A percentile compares a stretch with the other conserved stretches of the same genome.
These are phyloP conservation scores for Zaprionus taronus DNA, from an alignment of 1,140 invertebrate species.

Conservation along the genomic window DNA sequence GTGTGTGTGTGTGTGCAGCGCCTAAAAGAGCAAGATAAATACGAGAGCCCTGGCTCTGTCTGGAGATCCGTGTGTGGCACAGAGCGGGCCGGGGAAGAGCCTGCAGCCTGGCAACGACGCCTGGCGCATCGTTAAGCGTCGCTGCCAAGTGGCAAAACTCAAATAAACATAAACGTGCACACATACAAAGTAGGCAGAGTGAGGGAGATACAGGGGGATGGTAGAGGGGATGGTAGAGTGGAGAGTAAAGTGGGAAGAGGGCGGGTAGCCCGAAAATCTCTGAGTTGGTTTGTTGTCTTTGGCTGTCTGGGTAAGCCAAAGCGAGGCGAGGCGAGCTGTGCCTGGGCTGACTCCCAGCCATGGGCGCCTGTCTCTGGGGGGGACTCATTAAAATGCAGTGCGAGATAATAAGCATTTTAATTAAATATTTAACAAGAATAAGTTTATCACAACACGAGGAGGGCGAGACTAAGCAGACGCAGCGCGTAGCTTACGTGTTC, in stretches of 20 bases:
- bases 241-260: background rate
- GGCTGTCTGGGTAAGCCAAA: slow-evolving; percentile 32
- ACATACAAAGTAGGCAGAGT: slow-evolving; percentile 32
- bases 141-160: slow-evolving; percentile 82
- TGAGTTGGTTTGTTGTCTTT: slow-evolving; percentile 78
- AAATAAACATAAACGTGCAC: slow-evolving; percentile 80
- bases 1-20: slow-evolving; percentile 31
- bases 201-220: background rate
- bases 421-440: slow-evolving; percentile 84
- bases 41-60: slow-evolving; percentile 62
- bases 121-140: slow-evolving; percentile 75
- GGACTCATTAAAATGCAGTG: slow-evolving; percentile 84
- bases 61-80: slow-evolving; percentile 37
- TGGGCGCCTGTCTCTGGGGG: slow-evolving; percentile 18
- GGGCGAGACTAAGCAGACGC: slow-evolving; percentile 12
- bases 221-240: background rate
- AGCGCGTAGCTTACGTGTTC: slow-evolving; percentile 17
- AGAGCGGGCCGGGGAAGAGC: slow-evolving; percentile 14
- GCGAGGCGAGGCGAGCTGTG: slow-evolving; percentile 4
- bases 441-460: slow-evolving; percentile 82
- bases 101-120: slow-evolving; percentile 44
- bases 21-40: slow-evolving; percentile 81
- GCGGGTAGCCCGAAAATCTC: slow-evolving; percentile 61
- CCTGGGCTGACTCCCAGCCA: slow-evolving; percentile 27
- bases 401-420: slow-evolving; percentile 84